Percentiles rank a stretch among this genome's conserved stretches.
These are phyloP conservation scores for Zaprionus lineosus DNA, from an alignment of 2,888 invertebrate genomes.

Conservation along the genomic window DNA sequence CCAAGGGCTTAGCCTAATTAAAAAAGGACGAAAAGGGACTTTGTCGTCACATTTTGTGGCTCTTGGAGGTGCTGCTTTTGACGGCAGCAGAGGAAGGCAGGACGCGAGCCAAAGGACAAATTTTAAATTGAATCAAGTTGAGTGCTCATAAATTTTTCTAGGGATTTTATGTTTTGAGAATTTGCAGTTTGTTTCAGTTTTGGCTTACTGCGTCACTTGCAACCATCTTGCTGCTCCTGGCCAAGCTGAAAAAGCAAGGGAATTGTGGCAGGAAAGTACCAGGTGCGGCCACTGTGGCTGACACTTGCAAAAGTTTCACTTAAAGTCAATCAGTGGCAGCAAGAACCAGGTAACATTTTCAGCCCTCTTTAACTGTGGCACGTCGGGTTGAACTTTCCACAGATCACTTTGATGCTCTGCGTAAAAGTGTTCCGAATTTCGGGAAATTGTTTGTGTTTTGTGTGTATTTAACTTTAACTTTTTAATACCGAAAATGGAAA, in stretches of 20 bases:
- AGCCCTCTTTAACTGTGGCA: conserved; percentile 46
- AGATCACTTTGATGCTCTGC: too few species aligned
- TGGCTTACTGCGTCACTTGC: conserved; percentile 58
- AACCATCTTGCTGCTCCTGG: conserved; percentile 36
- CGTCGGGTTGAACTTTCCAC: too few species aligned
- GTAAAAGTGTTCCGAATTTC: too few species aligned
- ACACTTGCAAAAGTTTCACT: conserved; percentile 60
- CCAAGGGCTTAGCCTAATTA: conserved; percentile 75
- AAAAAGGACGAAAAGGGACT: conserved; percentile 56
- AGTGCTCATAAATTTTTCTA: conserved; percentile 74
- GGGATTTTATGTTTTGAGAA: conserved; percentile 39
- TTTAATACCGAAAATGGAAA: conserved; percentile 72
- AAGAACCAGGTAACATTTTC: conserved; percentile 31
- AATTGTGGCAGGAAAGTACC: not conserved
- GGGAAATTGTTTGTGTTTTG: too few species aligned
- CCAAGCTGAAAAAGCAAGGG: not conserved
- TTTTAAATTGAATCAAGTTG: conserved; percentile 74
- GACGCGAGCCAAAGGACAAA: conserved; percentile 5
- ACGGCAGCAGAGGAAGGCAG: conserved; percentile 1
- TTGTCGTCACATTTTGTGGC: conserved; percentile 64
- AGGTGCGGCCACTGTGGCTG: conserved; percentile 31
- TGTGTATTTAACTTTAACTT: conserved; percentile 45
- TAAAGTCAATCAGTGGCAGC: conserved; percentile 62
- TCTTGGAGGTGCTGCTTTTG: conserved; percentile 11
- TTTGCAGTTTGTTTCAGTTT: conserved; percentile 15